Conservation (phyloP, 2,113 vertebrate species). For the Bombycilla garrulus region DNA sequence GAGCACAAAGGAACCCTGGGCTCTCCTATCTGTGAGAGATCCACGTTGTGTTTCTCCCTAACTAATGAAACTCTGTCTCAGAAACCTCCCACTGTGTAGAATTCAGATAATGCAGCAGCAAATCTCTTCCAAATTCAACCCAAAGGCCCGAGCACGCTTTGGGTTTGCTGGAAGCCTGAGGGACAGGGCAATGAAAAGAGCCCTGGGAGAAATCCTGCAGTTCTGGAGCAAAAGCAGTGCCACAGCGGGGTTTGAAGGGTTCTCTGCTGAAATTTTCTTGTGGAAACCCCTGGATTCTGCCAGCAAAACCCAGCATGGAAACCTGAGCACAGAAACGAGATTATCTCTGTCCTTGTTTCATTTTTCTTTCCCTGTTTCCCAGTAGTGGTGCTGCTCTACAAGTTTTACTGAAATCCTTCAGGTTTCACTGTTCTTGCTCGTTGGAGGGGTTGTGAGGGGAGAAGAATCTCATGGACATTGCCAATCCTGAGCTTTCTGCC, state of each 20-base stretch:
- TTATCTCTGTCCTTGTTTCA: not conserved
- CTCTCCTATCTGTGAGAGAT: accelerated
- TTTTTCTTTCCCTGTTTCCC: not conserved
- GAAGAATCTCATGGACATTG: accelerated
- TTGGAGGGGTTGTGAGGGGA: not conserved
- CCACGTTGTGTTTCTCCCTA: not conserved
- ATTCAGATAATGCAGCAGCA: not conserved
- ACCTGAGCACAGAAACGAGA: not conserved
- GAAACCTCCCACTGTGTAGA: not conserved
- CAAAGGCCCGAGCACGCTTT: accelerated
- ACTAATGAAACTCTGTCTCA: not conserved
- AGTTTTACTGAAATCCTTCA: no score
- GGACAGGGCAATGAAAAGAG: not conserved
- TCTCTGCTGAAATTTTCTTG: not conserved
- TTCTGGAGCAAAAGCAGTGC: not conserved
- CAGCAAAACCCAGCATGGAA: not conserved
- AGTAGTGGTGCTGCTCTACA: accelerated
- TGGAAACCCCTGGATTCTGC: not conserved
- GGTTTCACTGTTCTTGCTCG: no score
- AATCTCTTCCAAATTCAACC: not conserved
- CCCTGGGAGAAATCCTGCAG: not conserved
- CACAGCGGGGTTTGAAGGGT: not conserved
- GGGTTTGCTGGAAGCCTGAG: not conserved
- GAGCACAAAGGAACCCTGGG: not conserved
- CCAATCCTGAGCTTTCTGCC: not conserved